Base-by-base conservation (phyloP, 1,140 invertebrate genomes). In the Drosophila erecta region DNA sequence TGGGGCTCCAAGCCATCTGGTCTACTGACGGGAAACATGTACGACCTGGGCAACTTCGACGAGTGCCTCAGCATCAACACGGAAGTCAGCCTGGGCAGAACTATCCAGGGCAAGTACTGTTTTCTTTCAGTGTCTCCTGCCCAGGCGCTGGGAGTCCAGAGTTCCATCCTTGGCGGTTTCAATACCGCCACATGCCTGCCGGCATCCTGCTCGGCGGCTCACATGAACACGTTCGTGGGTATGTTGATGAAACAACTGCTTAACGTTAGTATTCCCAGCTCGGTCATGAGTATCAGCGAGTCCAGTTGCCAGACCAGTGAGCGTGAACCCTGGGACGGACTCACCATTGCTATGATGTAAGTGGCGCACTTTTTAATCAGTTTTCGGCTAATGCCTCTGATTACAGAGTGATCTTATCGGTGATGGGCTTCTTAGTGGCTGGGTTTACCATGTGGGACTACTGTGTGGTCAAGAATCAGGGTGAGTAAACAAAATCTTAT, bases 291-390 rank as follows among this genome's bases (percentile, higher is more conserved):
- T 11, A 40, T 70, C 30, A 20, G 15, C n/a, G 66, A 70, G 6
- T 40, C 17, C 35, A 47, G 17, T 3, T 70, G 66, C 50, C 66
- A 70, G 27, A 70, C 64, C 12, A 46, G 10, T 7, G 64, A 70
- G 7, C 10, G 17, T n/a, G 15, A 57, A n/a, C 66, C 64, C 4
- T 57, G 65, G 33, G 59, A 74, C 55, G 59, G 75, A 15, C 47
- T 85, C 3, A 58, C 81, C 2, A 81, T 86, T 44, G 79, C 76
- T 20, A 84, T 76, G 38, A 75, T 84, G 76, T 83, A 62, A 66
- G 75, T 33, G 22, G n/a, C 14, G 14, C 33, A 6, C n/a, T 3
- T 6, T 12, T 14, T 24, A 7, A 27, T 43, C 15, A 11, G 10
- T 4, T 17, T 1, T 7, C 24, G 35, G 12, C 20, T 53, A 17